These are phyloP conservation scores for Drosophila mayaguana DNA, from an alignment of 2,888 invertebrate genomes.

Conservation along the genomic window DNA sequence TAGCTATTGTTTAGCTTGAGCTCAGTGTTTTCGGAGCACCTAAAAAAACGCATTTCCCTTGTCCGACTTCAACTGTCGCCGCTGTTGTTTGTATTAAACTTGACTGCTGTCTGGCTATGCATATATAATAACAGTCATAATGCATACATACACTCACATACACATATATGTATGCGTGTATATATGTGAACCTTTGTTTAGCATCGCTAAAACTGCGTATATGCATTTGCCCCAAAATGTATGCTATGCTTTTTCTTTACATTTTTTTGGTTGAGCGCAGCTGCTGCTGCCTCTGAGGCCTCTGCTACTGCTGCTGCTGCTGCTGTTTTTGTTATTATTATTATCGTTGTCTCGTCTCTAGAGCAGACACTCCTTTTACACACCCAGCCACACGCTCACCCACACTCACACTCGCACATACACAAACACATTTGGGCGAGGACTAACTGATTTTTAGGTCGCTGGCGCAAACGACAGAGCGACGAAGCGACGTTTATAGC, in stretches of 20 bases:
- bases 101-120: slow-evolving; percentile 34
- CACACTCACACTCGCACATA: slow-evolving; percentile 19
- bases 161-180: not conserved
- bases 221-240: slow-evolving; percentile 48
- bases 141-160: slow-evolving; percentile 14
- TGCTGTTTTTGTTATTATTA: slow-evolving; percentile 30
- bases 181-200: slow-evolving; percentile 10
- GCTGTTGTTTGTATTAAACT: slow-evolving; percentile 13
- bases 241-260: slow-evolving; percentile 44
- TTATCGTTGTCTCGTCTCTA: slow-evolving; percentile 61
- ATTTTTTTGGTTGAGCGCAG: slow-evolving; percentile 24
- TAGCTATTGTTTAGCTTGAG: not conserved
- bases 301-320: slow-evolving; percentile 23
- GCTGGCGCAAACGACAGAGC: slow-evolving; percentile 74
- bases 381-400: not conserved
- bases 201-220: slow-evolving; percentile 5
- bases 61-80: slow-evolving; percentile 7
- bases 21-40: not conserved
- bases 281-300: slow-evolving; percentile 45
- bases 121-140: slow-evolving; percentile 27
- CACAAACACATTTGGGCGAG: slow-evolving; percentile 33
- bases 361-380: slow-evolving; percentile 78
- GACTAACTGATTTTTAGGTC: slow-evolving; percentile 80
- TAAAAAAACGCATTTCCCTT: not conserved
- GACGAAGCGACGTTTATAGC: slow-evolving; percentile 55